Evolutionary conservation across 2,113 vertebrate genomes (phyloP), one percentile per base, ranked within the genome.

Genomic region (Amblyornis subalaris): DNA sequence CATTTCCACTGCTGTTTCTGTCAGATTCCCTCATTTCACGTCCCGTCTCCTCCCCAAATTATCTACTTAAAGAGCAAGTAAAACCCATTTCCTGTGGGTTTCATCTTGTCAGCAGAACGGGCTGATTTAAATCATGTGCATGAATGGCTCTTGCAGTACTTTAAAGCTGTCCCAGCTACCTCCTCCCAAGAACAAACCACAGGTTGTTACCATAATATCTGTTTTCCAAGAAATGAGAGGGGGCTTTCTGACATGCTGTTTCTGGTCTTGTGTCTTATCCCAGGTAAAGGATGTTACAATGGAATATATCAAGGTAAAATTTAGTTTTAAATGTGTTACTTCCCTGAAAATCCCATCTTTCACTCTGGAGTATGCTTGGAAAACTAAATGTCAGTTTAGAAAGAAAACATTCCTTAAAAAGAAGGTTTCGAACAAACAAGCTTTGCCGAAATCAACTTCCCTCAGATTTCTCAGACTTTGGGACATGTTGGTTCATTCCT

Each of bases 71-170:
- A 64, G 48, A 95, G 61, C 57, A 81, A 88, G 36, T 67, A 94
- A 93, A 96, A 78, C 38, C 64, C 72, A 88, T 95, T 94, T 94
- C 61, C 85, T 78, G 60, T 74, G 53, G 23, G 36, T 90, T 94
- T 90, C 79, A 69, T 44, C 48, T 85, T 95, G 82, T 90, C 90
- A 93, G 75, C 55, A 84, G 93, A 93, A 91, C 0, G 1, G 14
- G 23, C 28, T 86, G 60, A 86, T 93, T 70, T 85, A 89, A 95
- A 76, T 92, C 75, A 83, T 57, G 53, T 61, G 60, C 79, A 61
- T 91, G 82, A 84, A 86, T 57, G 53, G n/a, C 64, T 88, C 51
- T 22, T 91, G 47, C 25, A 70, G 44, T 51, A 38, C 16, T 91
- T 83, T 77, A 89, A 88, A 74, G 23, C 26, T 90, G 44, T 50